Base-by-base conservation (phyloP, 1,140 invertebrate genomes). In the Drosophila rufa region DNA sequence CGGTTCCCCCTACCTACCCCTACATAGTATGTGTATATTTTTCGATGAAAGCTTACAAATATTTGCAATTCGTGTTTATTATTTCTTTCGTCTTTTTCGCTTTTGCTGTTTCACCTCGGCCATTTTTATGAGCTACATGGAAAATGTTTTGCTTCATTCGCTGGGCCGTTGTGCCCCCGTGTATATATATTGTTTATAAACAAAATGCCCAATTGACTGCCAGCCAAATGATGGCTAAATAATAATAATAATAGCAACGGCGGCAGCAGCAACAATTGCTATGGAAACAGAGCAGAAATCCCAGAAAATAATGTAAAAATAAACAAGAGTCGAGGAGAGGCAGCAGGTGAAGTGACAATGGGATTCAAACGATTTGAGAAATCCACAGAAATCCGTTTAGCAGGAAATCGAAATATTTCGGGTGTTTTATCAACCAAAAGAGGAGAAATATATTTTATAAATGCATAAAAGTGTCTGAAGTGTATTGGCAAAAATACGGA, bases 71-170 rank as follows among this genome's bases (percentile, higher is more conserved):
- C 75, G 75, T 78, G 75, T 78, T 78, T 78, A 78, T 64, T 78
- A 68, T 68, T 77, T 68, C 59, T 42, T 60, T 67, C 30, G 33
- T 66, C 30, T 61, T 61, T 58, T 66, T 62, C 12, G 5, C 7
- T 43, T 40, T n/a, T 40, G 36, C 64, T 57, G 65, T 66, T 75
- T 51, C 47, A 46, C 30, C 22, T 60, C 47, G 46, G 9, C 58
- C 59, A 89, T 80, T 87, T 86, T 87, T 87, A 87, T 87, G 83
- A 89, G 80, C 36, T 85, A 68, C 65, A 61, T 65, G 58, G 51
- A 64, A 68, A 76, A 51, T 75, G 47, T 74, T 61, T 61, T 60
- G 53, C 19, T 56, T 25, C 53, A 56, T 40, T 56, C 53, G 8
- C n/a, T 22, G 40, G 22, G 60, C 33, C 33, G 33, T 36, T 36